These are phyloP conservation scores for Rhagium mordax DNA, from an alignment of 2,888 invertebrate species.

Conservation along the genomic window DNA sequence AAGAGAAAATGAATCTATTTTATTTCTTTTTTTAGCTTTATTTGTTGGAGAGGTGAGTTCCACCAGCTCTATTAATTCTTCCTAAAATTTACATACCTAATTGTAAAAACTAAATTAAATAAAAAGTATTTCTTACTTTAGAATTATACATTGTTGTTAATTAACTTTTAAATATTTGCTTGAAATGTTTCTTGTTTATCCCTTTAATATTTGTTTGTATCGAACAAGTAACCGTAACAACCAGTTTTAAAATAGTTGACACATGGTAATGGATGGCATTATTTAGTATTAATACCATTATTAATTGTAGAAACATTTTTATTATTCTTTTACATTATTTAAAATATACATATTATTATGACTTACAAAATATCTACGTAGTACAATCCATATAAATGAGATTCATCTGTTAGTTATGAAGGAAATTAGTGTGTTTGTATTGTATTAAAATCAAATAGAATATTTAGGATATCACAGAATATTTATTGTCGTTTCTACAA, in stretches of 20 bases:
- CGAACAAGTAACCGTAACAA: neutral
- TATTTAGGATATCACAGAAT: no score
- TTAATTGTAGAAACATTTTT: no score
- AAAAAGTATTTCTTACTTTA: neutral
- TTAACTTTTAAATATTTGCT: neutral
- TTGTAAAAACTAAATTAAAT: neutral
- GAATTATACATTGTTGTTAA: neutral
- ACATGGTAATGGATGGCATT: neutral
- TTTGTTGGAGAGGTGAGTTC: conserved; percentile 49
- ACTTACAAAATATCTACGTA: no score
- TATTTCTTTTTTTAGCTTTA: conserved; percentile 40
- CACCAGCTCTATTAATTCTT: conserved; percentile 54
- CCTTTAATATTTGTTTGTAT: neutral
- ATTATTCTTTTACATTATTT: no score
- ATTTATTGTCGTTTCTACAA: no score
- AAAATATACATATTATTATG: no score
- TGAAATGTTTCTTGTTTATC: no score
- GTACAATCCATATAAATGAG: no score
- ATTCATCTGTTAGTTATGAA: no score
- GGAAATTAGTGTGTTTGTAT: no score
- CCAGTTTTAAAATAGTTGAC: neutral
- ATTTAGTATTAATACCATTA: no score
- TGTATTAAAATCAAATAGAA: no score
- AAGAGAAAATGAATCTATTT: conserved; percentile 38
- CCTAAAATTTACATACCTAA: conserved; percentile 43